Percentiles rank a stretch among this genome's conserved stretches.
phyloP scores from a whole-genome alignment of 2,113 vertebrate species.

The Chitala chitala region DNA sequence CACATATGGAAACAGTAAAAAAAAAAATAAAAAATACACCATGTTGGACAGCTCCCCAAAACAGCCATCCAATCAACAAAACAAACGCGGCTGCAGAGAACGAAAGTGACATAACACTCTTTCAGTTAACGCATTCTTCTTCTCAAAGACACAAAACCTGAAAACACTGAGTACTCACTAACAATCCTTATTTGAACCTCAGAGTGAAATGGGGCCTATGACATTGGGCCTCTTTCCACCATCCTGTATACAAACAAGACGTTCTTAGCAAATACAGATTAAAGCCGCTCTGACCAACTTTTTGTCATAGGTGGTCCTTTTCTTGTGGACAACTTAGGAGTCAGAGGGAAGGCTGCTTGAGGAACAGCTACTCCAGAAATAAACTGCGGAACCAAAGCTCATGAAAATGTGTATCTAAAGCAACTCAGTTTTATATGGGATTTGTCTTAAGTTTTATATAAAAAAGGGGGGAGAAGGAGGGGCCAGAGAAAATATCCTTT shows the following conservation, averaged over 20 bases:
- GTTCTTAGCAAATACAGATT: too few relatives aligned
- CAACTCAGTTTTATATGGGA: background rate
- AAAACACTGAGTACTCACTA: too few relatives aligned
- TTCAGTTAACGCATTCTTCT: too few relatives aligned
- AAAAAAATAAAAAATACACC: slow-evolving; percentile 22
- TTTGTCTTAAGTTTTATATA: background rate
- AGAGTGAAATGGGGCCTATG: too few relatives aligned
- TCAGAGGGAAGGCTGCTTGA: background rate
- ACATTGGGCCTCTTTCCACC: too few relatives aligned
- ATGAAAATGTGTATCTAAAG: slow-evolving; percentile 1
- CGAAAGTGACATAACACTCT: too few relatives aligned
- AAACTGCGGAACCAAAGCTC: background rate
- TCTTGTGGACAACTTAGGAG: background rate
- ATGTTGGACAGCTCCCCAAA: slow-evolving; percentile 25
- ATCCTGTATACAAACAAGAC: too few relatives aligned
- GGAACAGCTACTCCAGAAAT: background rate
- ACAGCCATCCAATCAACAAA: slow-evolving; percentile 14
- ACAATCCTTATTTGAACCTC: too few relatives aligned
- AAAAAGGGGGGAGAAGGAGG: too few relatives aligned
- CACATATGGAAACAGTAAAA: slow-evolving; percentile 39
- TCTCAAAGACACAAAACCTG: too few relatives aligned
- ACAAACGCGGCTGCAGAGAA: background rate
- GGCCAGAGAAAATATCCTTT: background rate
- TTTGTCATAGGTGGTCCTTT: background rate
- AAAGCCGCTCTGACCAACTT: background rate